Conservation (phyloP, 2,888 invertebrate genomes). For the Acrobasis suavella region DNA sequence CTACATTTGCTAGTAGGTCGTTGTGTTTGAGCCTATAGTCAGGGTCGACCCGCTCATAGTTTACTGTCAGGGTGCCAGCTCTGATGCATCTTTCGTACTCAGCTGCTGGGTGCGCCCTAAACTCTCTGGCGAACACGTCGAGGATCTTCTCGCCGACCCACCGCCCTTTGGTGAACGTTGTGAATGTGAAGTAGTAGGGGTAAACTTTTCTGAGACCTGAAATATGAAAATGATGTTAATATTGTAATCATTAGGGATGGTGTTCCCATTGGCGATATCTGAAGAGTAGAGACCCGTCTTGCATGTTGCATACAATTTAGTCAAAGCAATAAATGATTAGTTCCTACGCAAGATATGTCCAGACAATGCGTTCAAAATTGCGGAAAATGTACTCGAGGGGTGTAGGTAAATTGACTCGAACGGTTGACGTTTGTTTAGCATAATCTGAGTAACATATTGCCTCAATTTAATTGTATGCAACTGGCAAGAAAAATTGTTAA, state of each 20-base stretch:
- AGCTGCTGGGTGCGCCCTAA: slow-evolving; percentile 95
- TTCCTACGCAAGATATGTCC: too few relatives aligned
- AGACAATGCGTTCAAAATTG: too few relatives aligned
- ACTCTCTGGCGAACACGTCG: slow-evolving; percentile 96
- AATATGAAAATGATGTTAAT: slow-evolving; percentile 29
- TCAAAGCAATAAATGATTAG: too few relatives aligned
- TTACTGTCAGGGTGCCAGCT: slow-evolving; percentile 95
- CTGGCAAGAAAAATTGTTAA: too few relatives aligned
- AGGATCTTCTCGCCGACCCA: slow-evolving; percentile 97
- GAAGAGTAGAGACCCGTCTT: too few relatives aligned
- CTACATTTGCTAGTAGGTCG: slow-evolving; percentile 95
- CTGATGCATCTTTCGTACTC: slow-evolving; percentile 96
- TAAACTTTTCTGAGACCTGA: slow-evolving; percentile 96
- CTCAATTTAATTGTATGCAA: too few relatives aligned
- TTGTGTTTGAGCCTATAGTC: slow-evolving; percentile 96
- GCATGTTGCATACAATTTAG: too few relatives aligned
- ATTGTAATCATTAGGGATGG: background rate
- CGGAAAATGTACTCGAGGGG: too few relatives aligned
- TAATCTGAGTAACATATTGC: too few relatives aligned
- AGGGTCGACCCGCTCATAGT: slow-evolving; percentile 94
- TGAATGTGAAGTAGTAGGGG: slow-evolving; percentile 98
- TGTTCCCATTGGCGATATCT: too few relatives aligned
- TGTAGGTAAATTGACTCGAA: too few relatives aligned
- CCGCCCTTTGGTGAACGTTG: slow-evolving; percentile 97
- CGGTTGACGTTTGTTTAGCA: too few relatives aligned